Evolutionary conservation across 2,888 invertebrate genomes (phyloP), one percentile per base, ranked within the genome.

Genomic region (Smittia aterrima): DNA sequence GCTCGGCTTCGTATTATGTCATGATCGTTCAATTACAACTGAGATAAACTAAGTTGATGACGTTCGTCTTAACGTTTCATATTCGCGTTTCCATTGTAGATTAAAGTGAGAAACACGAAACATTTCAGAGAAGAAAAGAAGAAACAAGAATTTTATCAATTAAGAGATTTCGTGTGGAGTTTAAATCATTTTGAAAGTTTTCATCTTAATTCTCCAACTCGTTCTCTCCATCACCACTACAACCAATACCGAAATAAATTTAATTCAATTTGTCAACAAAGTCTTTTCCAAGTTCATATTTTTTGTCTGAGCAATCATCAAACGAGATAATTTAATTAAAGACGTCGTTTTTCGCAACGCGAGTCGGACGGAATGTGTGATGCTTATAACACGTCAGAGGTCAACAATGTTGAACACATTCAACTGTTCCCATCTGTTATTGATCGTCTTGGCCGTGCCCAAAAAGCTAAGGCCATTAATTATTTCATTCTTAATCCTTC

Each of bases 141-240:
- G 47, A 47, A 47, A 47, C 47, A 47, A 47, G 47, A 47, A 47
- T 47, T 47, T 47, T 47, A 47, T 47, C 47, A 47, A 47, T 47
- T 47, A 47, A 47, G 32, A 32, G 32, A 32, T 32, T 47, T 6
- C 47, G 47, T 47, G 6, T 32, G 32, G 32, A 32, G 9, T 9
- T 3, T 32, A 32, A 32, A 9, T 3, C 32, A 47, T 47, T 47
- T n/a, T 47, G 47, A 47, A 2, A 47, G 11, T 11, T 47, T 47
- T 47, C 11, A 2, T 47, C 47, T 47, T 47, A 2, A 3, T 9
- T 47, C 16, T 47, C n/a, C n/a, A n/a, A n/a, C 9, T 47, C 47
- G 47, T 32, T 32, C 47, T 47, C n/a, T 47, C 47, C 47, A n/a
- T 4, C 47, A 47, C 47, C 47, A 47, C n/a, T n/a, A n/a, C n/a